phyloP scores from a whole-genome alignment of 2,113 vertebrate genomes.

The Phrynocephalus versicolor region DNA sequence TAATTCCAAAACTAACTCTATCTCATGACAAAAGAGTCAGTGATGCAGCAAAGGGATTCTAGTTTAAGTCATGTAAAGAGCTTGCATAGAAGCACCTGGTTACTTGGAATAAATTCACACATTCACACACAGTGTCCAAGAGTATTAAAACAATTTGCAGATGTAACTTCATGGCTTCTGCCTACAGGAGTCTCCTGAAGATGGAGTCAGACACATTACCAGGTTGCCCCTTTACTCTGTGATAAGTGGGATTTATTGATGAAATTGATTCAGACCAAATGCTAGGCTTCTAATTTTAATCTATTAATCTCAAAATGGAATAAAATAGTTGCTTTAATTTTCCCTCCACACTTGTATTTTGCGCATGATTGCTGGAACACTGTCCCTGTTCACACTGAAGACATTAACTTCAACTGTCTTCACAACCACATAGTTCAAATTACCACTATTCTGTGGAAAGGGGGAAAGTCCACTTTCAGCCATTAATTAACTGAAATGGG shows the following conservation, averaged over 20 bases:
- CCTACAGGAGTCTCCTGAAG: too few relatives aligned
- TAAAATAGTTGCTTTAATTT: not conserved
- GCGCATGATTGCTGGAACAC: not conserved
- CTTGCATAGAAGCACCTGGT: too few relatives aligned
- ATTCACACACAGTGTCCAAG: too few relatives aligned
- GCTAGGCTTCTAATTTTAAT: not conserved
- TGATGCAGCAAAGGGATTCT: too few relatives aligned
- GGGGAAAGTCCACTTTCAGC: not conserved
- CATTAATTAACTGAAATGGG: conserved; percentile 3
- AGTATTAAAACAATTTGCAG: too few relatives aligned
- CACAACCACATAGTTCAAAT: not conserved
- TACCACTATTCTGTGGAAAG: not conserved
- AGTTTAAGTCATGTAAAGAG: too few relatives aligned
- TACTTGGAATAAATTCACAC: too few relatives aligned
- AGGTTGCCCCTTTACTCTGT: not conserved
- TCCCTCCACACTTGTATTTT: not conserved
- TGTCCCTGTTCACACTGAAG: not conserved
- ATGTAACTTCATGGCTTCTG: too few relatives aligned
- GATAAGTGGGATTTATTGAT: not conserved
- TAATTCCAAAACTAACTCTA: too few relatives aligned
- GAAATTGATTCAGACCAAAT: conserved; percentile 4
- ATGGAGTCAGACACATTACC: not conserved
- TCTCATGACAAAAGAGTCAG: too few relatives aligned
- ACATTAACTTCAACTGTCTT: not conserved
- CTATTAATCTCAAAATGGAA: not conserved